A percentile compares a stretch with the other conserved stretches of the same genome.
phyloP scores from a whole-genome alignment of 1,140 invertebrate genomes.

The Pinna nobilis region DNA sequence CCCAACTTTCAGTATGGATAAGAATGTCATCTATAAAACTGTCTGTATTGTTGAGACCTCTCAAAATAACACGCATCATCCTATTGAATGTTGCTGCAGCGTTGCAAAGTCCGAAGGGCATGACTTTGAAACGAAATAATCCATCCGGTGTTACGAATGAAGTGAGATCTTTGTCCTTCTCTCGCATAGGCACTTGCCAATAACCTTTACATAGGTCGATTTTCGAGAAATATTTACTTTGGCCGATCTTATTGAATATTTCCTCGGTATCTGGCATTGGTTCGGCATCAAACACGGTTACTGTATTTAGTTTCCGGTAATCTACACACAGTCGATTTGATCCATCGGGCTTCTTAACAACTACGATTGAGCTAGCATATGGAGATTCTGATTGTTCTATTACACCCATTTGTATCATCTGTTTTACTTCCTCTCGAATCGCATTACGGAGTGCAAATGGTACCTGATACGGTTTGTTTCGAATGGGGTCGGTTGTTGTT shows the following conservation, averaged over 20 bases:
- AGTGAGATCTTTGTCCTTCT: neutral
- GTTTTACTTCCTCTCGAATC: conserved; percentile 69
- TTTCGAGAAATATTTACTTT: conserved; percentile 12
- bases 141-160: conserved; percentile 20
- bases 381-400: conserved; percentile 56
- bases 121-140: conserved; percentile 8
- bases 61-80: conserved; percentile 18
- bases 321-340: conserved; percentile 16
- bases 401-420: conserved; percentile 69
- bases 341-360: conserved; percentile 29
- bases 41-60: neutral
- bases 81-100: conserved; percentile 19
- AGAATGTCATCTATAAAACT: conserved; percentile 28
- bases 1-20: conserved; percentile 21
- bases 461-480: conserved; percentile 49
- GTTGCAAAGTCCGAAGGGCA: conserved; percentile 18
- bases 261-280: conserved; percentile 28
- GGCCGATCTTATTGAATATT: conserved; percentile 10
- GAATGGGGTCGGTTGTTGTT: conserved; percentile 16
- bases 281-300: conserved; percentile 27
- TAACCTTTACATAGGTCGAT: conserved; percentile 24
- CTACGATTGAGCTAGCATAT: conserved; percentile 20
- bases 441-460: conserved; percentile 68
- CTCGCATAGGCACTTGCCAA: conserved; percentile 15
- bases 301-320: conserved; percentile 19